Evolutionary conservation across 2,888 invertebrate species (phyloP), one percentile per base, ranked within the genome.

Genomic region (Idaea dimidiata): DNA sequence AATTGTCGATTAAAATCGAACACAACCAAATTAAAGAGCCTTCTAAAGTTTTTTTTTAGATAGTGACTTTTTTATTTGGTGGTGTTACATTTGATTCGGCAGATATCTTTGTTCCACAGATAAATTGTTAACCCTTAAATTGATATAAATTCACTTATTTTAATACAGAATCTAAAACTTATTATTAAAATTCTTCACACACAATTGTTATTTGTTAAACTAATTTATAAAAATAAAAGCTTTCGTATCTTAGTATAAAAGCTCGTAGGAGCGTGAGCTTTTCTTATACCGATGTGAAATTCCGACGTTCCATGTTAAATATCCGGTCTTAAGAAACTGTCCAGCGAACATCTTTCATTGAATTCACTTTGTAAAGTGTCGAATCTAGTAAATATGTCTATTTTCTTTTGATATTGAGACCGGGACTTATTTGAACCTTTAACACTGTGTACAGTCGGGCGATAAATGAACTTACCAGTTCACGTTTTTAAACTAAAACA

Each of bases 151-250:
- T 5, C 24, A 43, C 43, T 43, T 43, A 14, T 43, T 43, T 8
- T 3, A 14, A 43, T 43, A 14, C 43, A 43, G 3, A 43, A 43
- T 3, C 10, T 43, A 43, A 43, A 43, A 43, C 43, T 43, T 43
- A 43, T 43, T 43, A 43, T 43, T 43, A 43, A 43, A 43, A 43
- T 43, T 8, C 43, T 43, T 43, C 43, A 43, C 43, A 43, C 43
- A 43, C 43, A 43, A 43, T 43, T 43, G 43, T 43, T 43, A 43
- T 43, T 43, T 43, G 43, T 43, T 43, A 43, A 43, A 43, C 43
- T 43, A 43, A 43, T 43, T 43, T 43, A 43, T 43, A 43, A 10
- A 43, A 43, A 43, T 43, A 43, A 43, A 43, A 43, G 43, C 43
- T 43, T 43, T 43, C 43, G 43, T 43, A 8, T 43, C 43, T 43